A percentile compares a stretch with the other conserved stretches of the same genome.
Conservation (phyloP, 2,888 invertebrate genomes). For the Hypomecis punctinalis region DNA sequence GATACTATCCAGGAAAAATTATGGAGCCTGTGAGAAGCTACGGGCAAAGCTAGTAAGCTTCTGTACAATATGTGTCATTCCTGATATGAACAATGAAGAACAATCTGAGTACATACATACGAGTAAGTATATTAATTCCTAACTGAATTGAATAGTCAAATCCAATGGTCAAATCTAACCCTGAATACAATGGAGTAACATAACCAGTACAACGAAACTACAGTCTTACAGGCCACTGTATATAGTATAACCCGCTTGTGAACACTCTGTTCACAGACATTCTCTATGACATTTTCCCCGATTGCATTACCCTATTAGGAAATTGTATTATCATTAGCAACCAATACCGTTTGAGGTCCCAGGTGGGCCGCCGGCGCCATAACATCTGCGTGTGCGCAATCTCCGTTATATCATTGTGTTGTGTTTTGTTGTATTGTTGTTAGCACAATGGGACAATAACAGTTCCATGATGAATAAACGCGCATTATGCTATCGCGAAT, state of each 20-base stretch:
- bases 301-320: conserved; percentile 27
- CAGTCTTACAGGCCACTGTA: background rate
- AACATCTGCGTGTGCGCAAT: conserved; percentile 57
- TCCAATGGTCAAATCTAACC: too few species aligned
- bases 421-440: conserved; percentile 49
- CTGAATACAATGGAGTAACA: too few species aligned
- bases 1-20: too few species aligned
- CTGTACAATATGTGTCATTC: too few species aligned
- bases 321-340: conserved; percentile 40
- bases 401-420: conserved; percentile 53
- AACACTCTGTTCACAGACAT: conserved; percentile 2
- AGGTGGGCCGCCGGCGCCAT: conserved; percentile 46
- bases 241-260: background rate
- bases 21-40: too few species aligned
- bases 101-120: too few species aligned
- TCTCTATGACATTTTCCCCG: conserved; percentile 9
- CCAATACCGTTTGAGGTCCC: conserved; percentile 49
- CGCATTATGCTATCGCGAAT: conserved; percentile 44
- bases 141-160: too few species aligned
- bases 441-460: conserved; percentile 49
- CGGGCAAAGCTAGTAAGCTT: too few species aligned
- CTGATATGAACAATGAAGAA: too few species aligned
- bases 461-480: conserved; percentile 42
- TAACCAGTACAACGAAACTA: too few species aligned
- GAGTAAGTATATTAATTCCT: too few species aligned